phyloP scores from a whole-genome alignment of 2,113 vertebrate species.

The Peromyscus leucopus region DNA sequence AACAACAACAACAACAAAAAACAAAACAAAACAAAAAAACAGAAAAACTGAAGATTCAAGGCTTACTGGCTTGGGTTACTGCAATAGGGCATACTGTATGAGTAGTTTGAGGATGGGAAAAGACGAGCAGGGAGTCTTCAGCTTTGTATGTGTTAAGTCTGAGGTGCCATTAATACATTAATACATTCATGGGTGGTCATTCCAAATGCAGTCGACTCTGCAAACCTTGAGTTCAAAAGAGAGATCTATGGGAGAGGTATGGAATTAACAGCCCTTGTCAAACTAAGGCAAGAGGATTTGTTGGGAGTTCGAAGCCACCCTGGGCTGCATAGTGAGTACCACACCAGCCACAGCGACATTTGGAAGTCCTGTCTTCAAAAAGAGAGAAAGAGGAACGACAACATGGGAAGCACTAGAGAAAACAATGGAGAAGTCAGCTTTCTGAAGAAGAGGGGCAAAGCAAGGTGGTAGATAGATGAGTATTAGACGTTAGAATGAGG shows the following conservation, averaged over 20 bases:
- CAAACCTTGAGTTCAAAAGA: constrained; percentile 47
- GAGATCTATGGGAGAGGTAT: neutral
- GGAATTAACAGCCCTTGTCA: constrained; percentile 2
- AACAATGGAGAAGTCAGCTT: neutral
- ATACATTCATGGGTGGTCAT: constrained; percentile 3
- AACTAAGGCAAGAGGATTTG: neutral
- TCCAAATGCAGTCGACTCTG: constrained; percentile 6
- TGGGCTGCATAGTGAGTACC: neutral
- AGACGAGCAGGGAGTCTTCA: constrained; percentile 27
- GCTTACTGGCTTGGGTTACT: neutral
- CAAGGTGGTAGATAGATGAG: neutral
- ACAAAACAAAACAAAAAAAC: neutral
- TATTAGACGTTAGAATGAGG: neutral
- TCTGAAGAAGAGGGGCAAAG: constrained; percentile 11
- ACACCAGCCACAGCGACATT: neutral
- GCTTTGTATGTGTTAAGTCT: constrained; percentile 20
- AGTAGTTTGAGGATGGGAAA: neutral
- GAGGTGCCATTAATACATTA: neutral
- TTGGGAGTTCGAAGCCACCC: neutral
- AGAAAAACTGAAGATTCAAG: neutral
- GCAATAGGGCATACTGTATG: neutral
- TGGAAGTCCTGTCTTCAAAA: neutral
- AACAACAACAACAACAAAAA: neutral
- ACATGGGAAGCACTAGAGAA: neutral
- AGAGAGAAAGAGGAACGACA: neutral